Conservation (phyloP, 2,888 invertebrate genomes). For the Melinopterus prodromus region DNA sequence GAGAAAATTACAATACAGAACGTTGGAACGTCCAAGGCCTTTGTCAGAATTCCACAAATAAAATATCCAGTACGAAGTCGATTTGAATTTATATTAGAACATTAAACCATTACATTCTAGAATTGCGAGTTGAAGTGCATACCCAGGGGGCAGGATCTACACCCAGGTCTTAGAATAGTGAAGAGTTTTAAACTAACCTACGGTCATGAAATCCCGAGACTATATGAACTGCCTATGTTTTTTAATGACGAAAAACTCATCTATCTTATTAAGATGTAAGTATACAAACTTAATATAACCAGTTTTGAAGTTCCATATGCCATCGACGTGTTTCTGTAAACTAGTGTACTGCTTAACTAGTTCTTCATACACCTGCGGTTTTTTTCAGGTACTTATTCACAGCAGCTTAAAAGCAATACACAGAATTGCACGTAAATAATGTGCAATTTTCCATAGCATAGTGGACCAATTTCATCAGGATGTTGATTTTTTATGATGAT, state of each 20-base stretch:
- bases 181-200: slow-evolving; percentile 24
- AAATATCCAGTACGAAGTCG: slow-evolving; percentile 25
- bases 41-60: slow-evolving; percentile 27
- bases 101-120: neutral
- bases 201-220: neutral
- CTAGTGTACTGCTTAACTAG: no score
- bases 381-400: no score
- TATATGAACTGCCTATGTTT: neutral
- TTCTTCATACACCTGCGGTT: no score
- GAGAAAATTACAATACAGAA: slow-evolving; percentile 31
- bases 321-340: no score
- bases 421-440: no score
- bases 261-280: neutral
- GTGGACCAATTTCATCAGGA: no score
- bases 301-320: no score
- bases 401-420: no score
- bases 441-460: no score
- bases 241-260: neutral
- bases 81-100: neutral
- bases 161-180: slow-evolving; percentile 28
- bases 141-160: slow-evolving; percentile 22
- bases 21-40: slow-evolving; percentile 26
- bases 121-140: slow-evolving; percentile 16
- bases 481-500: no score
- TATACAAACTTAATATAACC: neutral